A percentile compares a stretch with the other conserved stretches of the same genome.
These are phyloP conservation scores for Ceraclea dissimilis DNA, from an alignment of 2,888 invertebrate species.

Conservation along the genomic window DNA sequence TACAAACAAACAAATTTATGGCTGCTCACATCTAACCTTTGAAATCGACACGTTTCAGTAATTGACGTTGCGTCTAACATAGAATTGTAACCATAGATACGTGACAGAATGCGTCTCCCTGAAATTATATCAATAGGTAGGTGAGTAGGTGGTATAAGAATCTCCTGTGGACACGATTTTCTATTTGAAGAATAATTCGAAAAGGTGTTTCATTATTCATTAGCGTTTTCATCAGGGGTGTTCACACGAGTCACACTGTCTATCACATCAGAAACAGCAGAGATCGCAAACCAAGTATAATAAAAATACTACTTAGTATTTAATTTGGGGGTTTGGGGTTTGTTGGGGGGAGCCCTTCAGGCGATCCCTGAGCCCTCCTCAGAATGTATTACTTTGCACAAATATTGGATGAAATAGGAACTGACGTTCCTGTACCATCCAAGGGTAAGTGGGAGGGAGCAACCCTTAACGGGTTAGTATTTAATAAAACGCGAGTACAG, in stretches of 20 bases:
- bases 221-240: neutral
- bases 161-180: neutral
- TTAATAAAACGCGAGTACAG: no score
- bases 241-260: neutral
- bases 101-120: slow-evolving; percentile 1
- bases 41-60: neutral
- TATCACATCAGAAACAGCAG: neutral
- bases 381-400: no score
- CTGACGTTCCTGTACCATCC: no score
- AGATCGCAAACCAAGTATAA: neutral
- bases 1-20: neutral
- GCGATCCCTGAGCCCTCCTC: no score
- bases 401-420: no score
- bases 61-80: neutral
- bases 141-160: neutral
- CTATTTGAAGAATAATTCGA: neutral
- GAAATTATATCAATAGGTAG: neutral
- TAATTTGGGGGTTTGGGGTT: no score
- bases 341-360: no score
- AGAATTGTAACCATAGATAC: neutral
- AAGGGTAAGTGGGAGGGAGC: no score
- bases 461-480: no score
- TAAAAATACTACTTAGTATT: no score
- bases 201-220: neutral
- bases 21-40: neutral